Percentiles rank a stretch among this genome's conserved stretches.
Conservation (phyloP, 2,888 invertebrate genomes). For the Brenthis ino region DNA sequence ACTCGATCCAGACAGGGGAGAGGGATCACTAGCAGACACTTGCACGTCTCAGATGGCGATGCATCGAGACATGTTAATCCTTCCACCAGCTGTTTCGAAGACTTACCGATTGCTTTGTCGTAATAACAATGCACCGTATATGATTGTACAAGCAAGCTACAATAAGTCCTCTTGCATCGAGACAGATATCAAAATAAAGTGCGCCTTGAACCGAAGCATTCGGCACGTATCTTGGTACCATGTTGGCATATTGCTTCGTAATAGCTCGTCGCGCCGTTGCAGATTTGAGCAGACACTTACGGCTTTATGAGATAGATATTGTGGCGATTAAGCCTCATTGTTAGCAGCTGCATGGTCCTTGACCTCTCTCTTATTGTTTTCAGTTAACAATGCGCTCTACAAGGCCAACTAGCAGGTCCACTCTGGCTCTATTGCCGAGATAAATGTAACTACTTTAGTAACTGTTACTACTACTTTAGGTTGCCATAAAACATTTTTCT, state of each 20-base stretch:
- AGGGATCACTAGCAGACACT: not conserved
- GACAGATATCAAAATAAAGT: constrained; percentile 10
- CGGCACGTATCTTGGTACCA: constrained; percentile 1
- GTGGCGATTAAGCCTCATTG: constrained; percentile 22
- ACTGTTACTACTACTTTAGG: not conserved
- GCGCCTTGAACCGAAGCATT: not conserved
- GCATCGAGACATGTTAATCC: constrained; percentile 19
- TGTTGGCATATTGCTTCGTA: constrained; percentile 19
- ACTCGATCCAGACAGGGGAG: not conserved
- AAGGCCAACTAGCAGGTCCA: constrained; percentile 29
- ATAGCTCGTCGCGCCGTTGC: constrained; percentile 19
- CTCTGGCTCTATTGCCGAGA: constrained; percentile 15
- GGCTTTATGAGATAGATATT: constrained; percentile 16
- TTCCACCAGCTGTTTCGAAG: constrained; percentile 17
- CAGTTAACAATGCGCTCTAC: constrained; percentile 22
- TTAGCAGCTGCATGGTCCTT: constrained; percentile 24
- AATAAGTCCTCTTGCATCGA: constrained; percentile 8
- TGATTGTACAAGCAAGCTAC: not conserved
- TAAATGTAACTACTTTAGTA: not conserved
- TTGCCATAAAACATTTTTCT: not conserved
- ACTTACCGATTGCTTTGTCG: constrained; percentile 10
- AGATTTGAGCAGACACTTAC: constrained; percentile 4
- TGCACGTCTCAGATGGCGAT: constrained; percentile 4
- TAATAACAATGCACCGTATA: constrained; percentile 5
- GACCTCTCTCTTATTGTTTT: constrained; percentile 28